phyloP scores from a whole-genome alignment of 2,113 vertebrate genomes.

The Lasiurus cinereus region DNA sequence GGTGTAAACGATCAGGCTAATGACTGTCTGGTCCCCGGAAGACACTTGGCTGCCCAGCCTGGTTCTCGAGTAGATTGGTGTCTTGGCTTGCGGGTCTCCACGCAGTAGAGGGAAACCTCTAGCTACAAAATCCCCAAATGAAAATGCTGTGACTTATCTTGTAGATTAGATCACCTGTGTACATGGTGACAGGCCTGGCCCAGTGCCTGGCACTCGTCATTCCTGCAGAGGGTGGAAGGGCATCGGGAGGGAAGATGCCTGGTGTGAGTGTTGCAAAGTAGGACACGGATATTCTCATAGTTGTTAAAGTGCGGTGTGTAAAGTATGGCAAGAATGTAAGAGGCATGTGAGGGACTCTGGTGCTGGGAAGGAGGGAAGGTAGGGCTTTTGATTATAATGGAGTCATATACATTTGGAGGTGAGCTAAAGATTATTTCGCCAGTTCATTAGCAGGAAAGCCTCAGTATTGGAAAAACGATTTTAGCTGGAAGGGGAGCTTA shows the following conservation, averaged over 20 bases:
- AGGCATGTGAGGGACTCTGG: not conserved
- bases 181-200: accelerated
- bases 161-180: not conserved
- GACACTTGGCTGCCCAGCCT: not conserved
- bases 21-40: not conserved
- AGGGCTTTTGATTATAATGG: not conserved
- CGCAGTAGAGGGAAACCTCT: not conserved
- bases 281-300: not conserved
- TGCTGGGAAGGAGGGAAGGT: not conserved
- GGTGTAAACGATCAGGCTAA: not conserved
- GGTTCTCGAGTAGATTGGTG: not conserved
- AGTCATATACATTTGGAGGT: not conserved
- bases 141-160: not conserved
- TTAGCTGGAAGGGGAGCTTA: constrained; percentile 53
- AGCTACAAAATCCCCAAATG: not conserved
- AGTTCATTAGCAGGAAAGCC: constrained; percentile 64
- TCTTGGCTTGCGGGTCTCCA: not conserved
- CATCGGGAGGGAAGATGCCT: not conserved
- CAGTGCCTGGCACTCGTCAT: not conserved
- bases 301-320: not conserved
- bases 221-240: not conserved
- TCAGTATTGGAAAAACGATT: constrained; percentile 45
- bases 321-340: not conserved
- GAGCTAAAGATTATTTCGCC: constrained; percentile 38
- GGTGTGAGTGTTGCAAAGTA: not conserved